Conservation (phyloP, 2,888 invertebrate species). For the Lepidocyrtoides sp. region DNA sequence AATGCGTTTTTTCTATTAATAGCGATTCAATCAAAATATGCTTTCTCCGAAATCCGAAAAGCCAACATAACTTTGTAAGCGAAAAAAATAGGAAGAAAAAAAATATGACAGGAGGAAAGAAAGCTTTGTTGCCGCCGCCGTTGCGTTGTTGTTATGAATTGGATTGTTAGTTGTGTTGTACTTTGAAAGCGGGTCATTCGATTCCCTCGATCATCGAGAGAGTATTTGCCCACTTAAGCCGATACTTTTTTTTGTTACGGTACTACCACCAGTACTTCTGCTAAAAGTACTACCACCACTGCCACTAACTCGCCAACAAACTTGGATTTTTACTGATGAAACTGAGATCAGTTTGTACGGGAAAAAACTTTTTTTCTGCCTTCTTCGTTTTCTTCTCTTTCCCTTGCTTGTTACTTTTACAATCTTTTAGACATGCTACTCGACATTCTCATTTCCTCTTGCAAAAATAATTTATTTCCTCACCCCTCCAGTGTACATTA, state of each 20-base stretch:
- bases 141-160: slow-evolving; percentile 3
- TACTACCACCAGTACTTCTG: too few relatives aligned
- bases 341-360: slow-evolving; percentile 52
- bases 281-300: too few relatives aligned
- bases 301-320: slow-evolving; percentile 9
- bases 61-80: not conserved
- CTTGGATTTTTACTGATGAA: slow-evolving; percentile 71
- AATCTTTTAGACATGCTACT: slow-evolving; percentile 74
- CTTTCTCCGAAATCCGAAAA: not conserved
- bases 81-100: not conserved
- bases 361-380: slow-evolving; percentile 51
- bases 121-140: too few relatives aligned
- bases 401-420: slow-evolving; percentile 58
- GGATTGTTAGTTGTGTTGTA: not conserved
- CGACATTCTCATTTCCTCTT: slow-evolving; percentile 78
- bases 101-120: too few relatives aligned
- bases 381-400: slow-evolving; percentile 13
- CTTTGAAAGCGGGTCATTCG: slow-evolving; percentile 15
- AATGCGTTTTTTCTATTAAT: slow-evolving; percentile 38
- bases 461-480: slow-evolving; percentile 79
- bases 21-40: not conserved
- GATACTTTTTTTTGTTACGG: not conserved
- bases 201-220: not conserved
- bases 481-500: slow-evolving; percentile 59
- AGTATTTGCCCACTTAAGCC: slow-evolving; percentile 19